Base-by-base conservation (phyloP, 2,113 vertebrate species). In the Pongo abelii region DNA sequence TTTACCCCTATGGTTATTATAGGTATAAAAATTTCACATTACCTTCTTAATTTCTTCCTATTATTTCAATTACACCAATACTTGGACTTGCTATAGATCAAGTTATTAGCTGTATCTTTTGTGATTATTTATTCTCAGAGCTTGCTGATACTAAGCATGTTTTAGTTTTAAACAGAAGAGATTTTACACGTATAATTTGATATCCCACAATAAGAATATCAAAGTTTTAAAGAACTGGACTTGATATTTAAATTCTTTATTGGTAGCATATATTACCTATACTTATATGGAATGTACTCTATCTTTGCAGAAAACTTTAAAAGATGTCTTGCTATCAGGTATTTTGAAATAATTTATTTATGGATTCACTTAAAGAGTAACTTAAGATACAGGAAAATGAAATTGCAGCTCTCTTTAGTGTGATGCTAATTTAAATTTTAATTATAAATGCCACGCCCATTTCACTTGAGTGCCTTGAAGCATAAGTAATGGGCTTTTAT, bases 401-500 rank as follows among this genome's bases (percentile, higher is more conserved):
- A 96, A 91, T 52, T 77, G 38, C 20, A 89, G 38, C 35, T 96
- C 35, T 93, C 13, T 79, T 83, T 93, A 55, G 90, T 77, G 75
- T 80, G 30, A 96, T 43, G 64, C 64, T 83, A 75, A 80, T 89
- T 97, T 96, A 89, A 94, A 79, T 94, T 92, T 94, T 77, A 38
- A 8, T 61, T 94, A 25, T n/a, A 50, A 93, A 38, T 8, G 61
- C 48, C 83, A 94, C 74, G 64, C 83, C 97, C 61, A 61, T 85
- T 90, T 94, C 61, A 25, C 79, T 55, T 86, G 52, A 86, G 61
- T 64, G 32, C 79, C 78, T n/a, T 40, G 22, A 93, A 89, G 77
- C 16, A 35, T 94, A 92, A 97, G 55, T 87, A 87, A 85, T 85
- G 94, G 91, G 81, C 75, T 89, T 80, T 87, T 46, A 64, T 61